A percentile compares a stretch with the other conserved stretches of the same genome.
phyloP scores from a whole-genome alignment of 2,888 invertebrate genomes.

The Shargacucullia verbasci region DNA sequence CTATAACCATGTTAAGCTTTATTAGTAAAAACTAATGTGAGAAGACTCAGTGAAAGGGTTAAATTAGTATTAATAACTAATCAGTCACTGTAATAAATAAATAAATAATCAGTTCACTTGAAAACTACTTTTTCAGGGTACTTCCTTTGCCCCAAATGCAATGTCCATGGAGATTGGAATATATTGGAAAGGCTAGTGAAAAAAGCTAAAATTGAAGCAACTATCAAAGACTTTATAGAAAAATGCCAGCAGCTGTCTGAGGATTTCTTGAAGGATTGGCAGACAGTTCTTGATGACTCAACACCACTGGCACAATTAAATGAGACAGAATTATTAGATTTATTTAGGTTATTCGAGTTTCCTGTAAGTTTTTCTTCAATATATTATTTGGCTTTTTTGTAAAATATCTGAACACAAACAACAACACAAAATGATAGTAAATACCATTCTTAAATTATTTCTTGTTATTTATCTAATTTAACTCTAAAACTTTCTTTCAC shows the following conservation, averaged over 20 bases:
- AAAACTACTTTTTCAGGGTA: slow-evolving; percentile 88
- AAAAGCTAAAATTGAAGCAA: slow-evolving; percentile 74
- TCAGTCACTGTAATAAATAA: too few relatives aligned
- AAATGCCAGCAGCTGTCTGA: slow-evolving; percentile 71
- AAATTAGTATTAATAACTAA: too few relatives aligned
- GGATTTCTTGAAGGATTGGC: slow-evolving; percentile 84
- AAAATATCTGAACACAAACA: too few relatives aligned
- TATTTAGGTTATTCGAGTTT: slow-evolving; percentile 88
- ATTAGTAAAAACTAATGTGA: too few relatives aligned
- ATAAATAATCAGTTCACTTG: too few relatives aligned
- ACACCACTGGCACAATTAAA: slow-evolving; percentile 79
- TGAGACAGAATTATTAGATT: slow-evolving; percentile 77
- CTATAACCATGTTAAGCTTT: too few relatives aligned
- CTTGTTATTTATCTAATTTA: too few relatives aligned
- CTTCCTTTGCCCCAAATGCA: slow-evolving; percentile 92
- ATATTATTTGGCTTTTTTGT: not conserved
- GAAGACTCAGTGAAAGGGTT: too few relatives aligned
- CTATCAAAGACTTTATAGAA: slow-evolving; percentile 75
- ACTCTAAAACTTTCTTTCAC: slow-evolving; percentile 25
- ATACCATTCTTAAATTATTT: too few relatives aligned
- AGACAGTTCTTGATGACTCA: slow-evolving; percentile 77
- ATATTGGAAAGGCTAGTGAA: slow-evolving; percentile 88
- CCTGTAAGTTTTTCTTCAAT: slow-evolving; percentile 82
- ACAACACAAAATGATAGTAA: too few relatives aligned
- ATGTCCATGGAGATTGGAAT: slow-evolving; percentile 91